Evolutionary conservation across 2,888 invertebrate genomes (phyloP).

Genomic region (Anoplius nigerrimus): DNA sequence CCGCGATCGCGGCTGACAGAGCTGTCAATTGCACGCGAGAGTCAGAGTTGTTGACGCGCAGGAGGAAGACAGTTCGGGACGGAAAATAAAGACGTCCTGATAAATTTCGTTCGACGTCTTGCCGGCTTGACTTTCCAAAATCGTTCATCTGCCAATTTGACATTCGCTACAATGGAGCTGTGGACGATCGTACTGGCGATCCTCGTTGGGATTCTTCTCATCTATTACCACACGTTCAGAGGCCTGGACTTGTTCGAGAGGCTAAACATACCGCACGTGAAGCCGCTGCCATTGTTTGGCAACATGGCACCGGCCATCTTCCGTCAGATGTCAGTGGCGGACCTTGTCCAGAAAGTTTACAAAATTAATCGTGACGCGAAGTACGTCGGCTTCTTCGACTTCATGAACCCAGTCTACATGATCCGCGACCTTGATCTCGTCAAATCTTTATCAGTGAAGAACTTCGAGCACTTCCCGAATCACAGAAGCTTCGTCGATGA

Average conservation of each 20-base stretch:
- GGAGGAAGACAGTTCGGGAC: too few species aligned
- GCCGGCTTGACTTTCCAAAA: too few species aligned
- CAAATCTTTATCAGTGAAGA: constrained; percentile 41
- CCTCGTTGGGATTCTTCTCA: too few species aligned
- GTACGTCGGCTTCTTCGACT: constrained; percentile 55
- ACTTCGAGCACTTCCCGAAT: constrained; percentile 47
- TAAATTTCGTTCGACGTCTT: too few species aligned
- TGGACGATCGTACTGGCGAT: too few species aligned
- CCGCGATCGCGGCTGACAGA: too few species aligned
- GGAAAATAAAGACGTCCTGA: too few species aligned
- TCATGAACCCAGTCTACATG: constrained; percentile 43
- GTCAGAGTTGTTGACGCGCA: too few species aligned
- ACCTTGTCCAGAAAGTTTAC: constrained; percentile 42
- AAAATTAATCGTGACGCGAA: constrained; percentile 43
- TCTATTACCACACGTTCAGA: too few species aligned
- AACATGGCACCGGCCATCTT: constrained; percentile 43
- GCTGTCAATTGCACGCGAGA: too few species aligned
- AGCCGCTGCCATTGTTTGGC: constrained; percentile 44
- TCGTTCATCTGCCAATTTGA: too few species aligned
- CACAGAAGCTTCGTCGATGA: constrained; percentile 25
- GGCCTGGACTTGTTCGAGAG: constrained; percentile 26
- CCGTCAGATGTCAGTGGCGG: constrained; percentile 29
- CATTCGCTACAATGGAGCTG: too few species aligned
- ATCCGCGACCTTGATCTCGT: constrained; percentile 52
- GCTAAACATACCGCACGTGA: constrained; percentile 39